Evolutionary conservation across 2,113 vertebrate genomes (phyloP).

Genomic region (Anolis carolinensis): DNA sequence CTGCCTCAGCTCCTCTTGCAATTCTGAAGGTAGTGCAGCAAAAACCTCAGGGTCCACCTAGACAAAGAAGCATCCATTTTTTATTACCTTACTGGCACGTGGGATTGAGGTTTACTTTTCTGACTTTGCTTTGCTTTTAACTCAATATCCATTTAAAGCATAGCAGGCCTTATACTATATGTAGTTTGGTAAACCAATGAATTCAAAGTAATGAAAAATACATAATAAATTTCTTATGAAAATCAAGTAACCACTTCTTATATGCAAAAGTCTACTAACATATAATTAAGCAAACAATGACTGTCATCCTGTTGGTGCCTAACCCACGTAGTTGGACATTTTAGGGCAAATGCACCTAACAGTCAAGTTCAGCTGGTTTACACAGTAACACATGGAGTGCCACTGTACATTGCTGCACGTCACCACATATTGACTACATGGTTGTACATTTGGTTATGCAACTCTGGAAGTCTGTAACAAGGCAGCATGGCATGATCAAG

Average conservation of each 20-base stretch:
- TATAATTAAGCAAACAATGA: neutral
- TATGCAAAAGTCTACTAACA: neutral
- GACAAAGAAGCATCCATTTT: slow-evolving; percentile 31
- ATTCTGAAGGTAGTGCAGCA: slow-evolving; percentile 90
- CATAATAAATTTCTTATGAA: neutral
- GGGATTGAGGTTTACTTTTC: slow-evolving; percentile 22
- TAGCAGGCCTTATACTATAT: neutral
- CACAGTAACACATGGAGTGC: too few species aligned
- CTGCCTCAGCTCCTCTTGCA: slow-evolving; percentile 92
- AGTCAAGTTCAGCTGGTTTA: too few species aligned
- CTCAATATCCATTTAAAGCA: neutral
- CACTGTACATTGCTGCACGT: too few species aligned
- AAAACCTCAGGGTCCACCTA: slow-evolving; percentile 98
- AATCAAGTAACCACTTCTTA: too few species aligned
- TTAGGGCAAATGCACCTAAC: too few species aligned
- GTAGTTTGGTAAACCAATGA: neutral
- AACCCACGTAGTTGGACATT: too few species aligned
- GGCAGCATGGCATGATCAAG: too few species aligned
- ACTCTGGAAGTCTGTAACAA: too few species aligned
- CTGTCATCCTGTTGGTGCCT: too few species aligned
- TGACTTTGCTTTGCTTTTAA: neutral
- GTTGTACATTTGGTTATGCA: too few species aligned
- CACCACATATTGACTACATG: too few species aligned
- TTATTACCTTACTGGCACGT: slow-evolving; percentile 32
- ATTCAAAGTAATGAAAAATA: neutral